phyloP scores from a whole-genome alignment of 2,888 invertebrate species.

The Heliconius sara region DNA sequence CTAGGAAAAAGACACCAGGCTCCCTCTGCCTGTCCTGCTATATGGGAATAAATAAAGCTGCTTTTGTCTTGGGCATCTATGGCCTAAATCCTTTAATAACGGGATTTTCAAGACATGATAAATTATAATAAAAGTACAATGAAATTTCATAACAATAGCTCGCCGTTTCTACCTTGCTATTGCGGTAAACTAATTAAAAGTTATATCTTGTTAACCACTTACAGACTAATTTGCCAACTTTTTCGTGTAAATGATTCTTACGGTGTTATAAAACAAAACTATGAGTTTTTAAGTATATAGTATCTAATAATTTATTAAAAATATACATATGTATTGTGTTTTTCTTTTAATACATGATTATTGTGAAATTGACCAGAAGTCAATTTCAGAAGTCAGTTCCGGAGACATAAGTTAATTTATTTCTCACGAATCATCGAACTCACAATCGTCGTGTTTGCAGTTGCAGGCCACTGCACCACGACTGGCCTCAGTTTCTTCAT shows the following conservation, averaged over 20 bases:
- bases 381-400: too few relatives aligned
- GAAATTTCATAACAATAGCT: constrained; percentile 5
- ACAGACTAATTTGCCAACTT: constrained; percentile 5
- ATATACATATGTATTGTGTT: too few relatives aligned
- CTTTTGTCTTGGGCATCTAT: too few relatives aligned
- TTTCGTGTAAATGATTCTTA: not conserved
- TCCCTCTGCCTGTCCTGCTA: too few relatives aligned
- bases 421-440: too few relatives aligned
- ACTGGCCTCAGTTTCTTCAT: not conserved
- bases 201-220: constrained; percentile 20
- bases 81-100: not conserved
- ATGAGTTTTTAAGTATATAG: not conserved
- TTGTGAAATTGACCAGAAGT: too few relatives aligned
- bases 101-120: not conserved
- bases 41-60: too few relatives aligned
- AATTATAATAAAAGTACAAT: not conserved
- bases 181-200: constrained; percentile 10
- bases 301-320: not conserved
- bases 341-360: too few relatives aligned
- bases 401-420: too few relatives aligned
- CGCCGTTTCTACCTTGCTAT: not conserved
- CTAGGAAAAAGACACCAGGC: too few relatives aligned
- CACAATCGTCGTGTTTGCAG: too few relatives aligned
- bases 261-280: not conserved
- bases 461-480: not conserved